These are phyloP conservation scores for Neoitamus cyanurus DNA, from an alignment of 2,888 invertebrate genomes.

Conservation along the genomic window DNA sequence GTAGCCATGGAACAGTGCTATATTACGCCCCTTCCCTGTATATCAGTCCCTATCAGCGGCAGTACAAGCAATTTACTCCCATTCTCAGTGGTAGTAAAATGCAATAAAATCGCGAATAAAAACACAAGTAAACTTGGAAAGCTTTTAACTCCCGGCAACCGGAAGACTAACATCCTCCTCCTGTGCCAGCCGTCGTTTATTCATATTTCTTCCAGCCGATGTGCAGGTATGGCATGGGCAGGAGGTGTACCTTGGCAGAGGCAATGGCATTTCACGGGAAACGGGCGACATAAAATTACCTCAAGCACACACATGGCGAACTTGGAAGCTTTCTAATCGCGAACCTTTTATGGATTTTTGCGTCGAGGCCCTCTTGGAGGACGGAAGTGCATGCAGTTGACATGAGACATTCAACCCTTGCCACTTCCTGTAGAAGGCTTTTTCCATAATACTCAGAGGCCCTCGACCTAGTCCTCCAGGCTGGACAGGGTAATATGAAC, in stretches of 20 bases:
- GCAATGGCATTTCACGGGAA: background rate
- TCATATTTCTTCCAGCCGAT: background rate
- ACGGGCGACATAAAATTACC: background rate
- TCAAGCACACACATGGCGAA: slow-evolving; percentile 2
- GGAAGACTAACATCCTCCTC: background rate
- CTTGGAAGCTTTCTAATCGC: slow-evolving; percentile 19
- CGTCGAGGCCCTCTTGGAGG: background rate
- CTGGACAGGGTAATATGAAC: background rate
- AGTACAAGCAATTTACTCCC: background rate
- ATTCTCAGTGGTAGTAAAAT: background rate
- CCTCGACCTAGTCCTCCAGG: slow-evolving; percentile 6
- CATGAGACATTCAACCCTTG: slow-evolving; percentile 8
- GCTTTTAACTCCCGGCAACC: background rate
- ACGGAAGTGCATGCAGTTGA: slow-evolving; percentile 1
- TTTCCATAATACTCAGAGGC: background rate
- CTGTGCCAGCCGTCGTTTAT: background rate
- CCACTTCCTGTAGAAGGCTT: slow-evolving; percentile 6
- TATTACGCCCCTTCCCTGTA: background rate
- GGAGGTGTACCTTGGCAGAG: background rate
- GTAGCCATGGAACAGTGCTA: background rate
- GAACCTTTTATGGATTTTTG: slow-evolving; percentile 15
- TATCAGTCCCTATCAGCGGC: background rate
- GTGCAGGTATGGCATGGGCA: background rate
- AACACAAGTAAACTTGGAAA: background rate
- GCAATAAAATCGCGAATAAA: slow-evolving; percentile 8